phyloP scores from a whole-genome alignment of 2,888 invertebrate species.

The Agrochola circellaris region DNA sequence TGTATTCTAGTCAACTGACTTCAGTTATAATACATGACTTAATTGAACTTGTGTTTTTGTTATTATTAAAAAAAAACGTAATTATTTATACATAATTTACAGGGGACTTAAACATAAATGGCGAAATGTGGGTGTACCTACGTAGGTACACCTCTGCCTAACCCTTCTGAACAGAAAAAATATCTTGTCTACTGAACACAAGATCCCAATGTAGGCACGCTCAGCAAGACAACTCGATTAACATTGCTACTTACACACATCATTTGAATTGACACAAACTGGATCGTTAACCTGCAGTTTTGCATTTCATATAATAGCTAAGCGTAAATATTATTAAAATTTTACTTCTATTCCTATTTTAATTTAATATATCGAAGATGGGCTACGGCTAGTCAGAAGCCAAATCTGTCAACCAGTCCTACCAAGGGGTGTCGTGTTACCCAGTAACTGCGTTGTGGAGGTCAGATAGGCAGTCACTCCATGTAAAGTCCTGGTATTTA shows the following conservation, averaged over 20 bases:
- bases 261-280: background rate
- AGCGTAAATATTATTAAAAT: background rate
- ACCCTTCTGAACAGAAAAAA: background rate
- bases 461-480: background rate
- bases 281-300: too few species aligned
- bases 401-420: background rate
- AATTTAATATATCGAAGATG: background rate
- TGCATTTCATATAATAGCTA: background rate
- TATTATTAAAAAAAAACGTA: background rate
- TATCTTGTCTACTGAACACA: background rate
- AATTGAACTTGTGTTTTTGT: constrained; percentile 28
- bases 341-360: background rate
- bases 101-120: too few species aligned
- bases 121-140: too few species aligned
- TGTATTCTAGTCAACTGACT: constrained; percentile 63
- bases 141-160: too few species aligned
- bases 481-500: background rate
- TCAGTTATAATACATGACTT: constrained; percentile 47
- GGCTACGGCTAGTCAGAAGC: background rate
- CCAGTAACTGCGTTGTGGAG: background rate
- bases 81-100: background rate
- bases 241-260: background rate
- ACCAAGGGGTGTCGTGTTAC: background rate
- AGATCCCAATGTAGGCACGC: background rate
- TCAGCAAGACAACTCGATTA: background rate